Base-by-base conservation (phyloP, 2,113 vertebrate species). In the Nanger granti region DNA sequence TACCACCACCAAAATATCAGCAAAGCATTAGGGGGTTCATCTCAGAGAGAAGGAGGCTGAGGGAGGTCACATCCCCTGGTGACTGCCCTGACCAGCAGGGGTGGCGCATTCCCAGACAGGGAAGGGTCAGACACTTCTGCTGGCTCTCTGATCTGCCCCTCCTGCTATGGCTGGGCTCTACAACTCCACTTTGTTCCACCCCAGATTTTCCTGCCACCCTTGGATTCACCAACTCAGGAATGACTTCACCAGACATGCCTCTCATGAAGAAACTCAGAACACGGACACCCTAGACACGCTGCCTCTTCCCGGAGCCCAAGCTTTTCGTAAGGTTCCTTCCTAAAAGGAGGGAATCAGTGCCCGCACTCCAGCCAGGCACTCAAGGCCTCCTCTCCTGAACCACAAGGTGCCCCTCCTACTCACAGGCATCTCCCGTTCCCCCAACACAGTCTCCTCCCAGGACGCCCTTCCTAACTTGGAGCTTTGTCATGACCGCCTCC, bases 361-460 rank as follows among this genome's bases (percentile, higher is more conserved):
- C 29, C 17, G 49, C 2, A 26, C 47, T 87, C 47, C 69, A 87
- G 66, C 47, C 49, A 49, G 47, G 31, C 47, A 13, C 18, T 5
- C 37, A 0, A 66, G 88, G 49, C 11, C 1, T 0, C 44, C 49
- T 26, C 34, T 41, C 34, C 86, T 28, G 55, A 60, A n/a, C 85
- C 26, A 17, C 3, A 22, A 28, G 49, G 95, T 94, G 59, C 89
- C 55, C 54, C 41, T 82, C 37, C 85, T 47, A 31, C 83, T 94
- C 12, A 1, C 28, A n/a, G 97, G 66, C 93, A 1, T 57, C 97
- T 29, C 90, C 96, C 29, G 8, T 26, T 2, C 3, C 2, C 3
- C 1, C 1, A 0, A 1, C 11, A 82, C 4, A 0, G 0, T 14
- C 41, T 93, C 44, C 24, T 91, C 31, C 86, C 66, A n/a, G 62